Percentiles rank a stretch among this genome's conserved stretches.
Conservation (phyloP, 2,797 vertebrate species). For the Phylloscopus collybita region DNA sequence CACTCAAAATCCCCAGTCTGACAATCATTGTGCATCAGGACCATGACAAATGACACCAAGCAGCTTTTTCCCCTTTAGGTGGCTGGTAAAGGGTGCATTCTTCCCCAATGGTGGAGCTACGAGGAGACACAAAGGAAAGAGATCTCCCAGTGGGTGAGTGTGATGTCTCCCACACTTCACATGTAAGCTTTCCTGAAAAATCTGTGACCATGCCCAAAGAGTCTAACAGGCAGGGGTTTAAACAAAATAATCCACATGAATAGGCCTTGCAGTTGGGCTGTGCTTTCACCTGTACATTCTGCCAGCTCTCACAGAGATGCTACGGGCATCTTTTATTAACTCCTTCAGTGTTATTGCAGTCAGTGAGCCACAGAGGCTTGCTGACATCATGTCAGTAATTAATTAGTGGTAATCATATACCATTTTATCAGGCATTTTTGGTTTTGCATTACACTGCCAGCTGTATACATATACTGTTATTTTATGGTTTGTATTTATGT, state of each 20-base stretch:
- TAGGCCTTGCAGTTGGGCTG: neutral
- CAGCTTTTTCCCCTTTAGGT: neutral
- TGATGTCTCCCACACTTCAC: neutral
- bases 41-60: neutral
- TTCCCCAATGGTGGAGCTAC: neutral
- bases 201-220: neutral
- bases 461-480: neutral
- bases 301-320: neutral
- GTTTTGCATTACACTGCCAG: neutral
- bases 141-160: accelerated
- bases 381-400: conserved; percentile 25
- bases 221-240: neutral
- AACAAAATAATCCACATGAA: neutral
- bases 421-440: neutral
- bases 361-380: conserved; percentile 31
- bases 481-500: neutral
- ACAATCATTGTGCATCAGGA: accelerated
- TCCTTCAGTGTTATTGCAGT: neutral
- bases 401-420: conserved; percentile 29
- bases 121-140: neutral
- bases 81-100: neutral
- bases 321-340: neutral
- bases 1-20: neutral
- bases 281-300: neutral
- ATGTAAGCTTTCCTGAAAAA: neutral